Base-by-base conservation (phyloP, 2,888 invertebrate species). In the Melipona beecheii region DNA sequence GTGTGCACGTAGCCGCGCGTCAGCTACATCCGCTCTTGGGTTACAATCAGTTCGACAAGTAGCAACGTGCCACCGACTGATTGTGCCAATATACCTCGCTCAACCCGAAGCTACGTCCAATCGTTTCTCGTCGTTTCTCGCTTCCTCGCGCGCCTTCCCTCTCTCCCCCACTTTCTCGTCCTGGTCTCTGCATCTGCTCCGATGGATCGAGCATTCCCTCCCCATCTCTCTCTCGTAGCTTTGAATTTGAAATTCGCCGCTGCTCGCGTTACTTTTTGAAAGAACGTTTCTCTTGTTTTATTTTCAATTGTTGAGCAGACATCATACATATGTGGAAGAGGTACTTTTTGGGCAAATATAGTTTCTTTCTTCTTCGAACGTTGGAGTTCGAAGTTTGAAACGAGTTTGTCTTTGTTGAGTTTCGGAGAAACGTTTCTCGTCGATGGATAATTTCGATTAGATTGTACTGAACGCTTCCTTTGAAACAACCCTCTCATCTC, bases 1-100 rank as follows among this genome's bases (percentile, higher is more conserved):
- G 71, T 49, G 60, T 65, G 77, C 68, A 74, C 27, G 58, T 56
- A 21, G 43, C 19, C n/a, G 69, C 49, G 64, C 49, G 66, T 56
- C 43, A 43, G 64, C 74, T 64, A 36, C 65, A 81, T 71, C 36
- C 66, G 78, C 86, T 87, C 86, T 85, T 82, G 80, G 73, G 74
- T 88, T 88, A 87, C 87, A 90, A 88, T 90, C 90, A 87, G 76
- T 88, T 88, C 79, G 88, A 89, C 88, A 78, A 91, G 88, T 81
- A 81, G 84, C 70, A 88, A 90, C 90, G 90, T 90, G 90, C 88
- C 75, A 60, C 64, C 62, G 81, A 87, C 91, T 88, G 91, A 90
- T 91, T 90, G 91, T 91, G 91, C 91, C 91, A 90, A 90, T 90
- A 91, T 89, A 86, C 88, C 75, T 71, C 68, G 78, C 60, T 83